A percentile compares a stretch with the other conserved stretches of the same genome.
These are phyloP conservation scores for Mesaphorura yosii DNA, from an alignment of 1,140 invertebrate genomes.

Conservation along the genomic window DNA sequence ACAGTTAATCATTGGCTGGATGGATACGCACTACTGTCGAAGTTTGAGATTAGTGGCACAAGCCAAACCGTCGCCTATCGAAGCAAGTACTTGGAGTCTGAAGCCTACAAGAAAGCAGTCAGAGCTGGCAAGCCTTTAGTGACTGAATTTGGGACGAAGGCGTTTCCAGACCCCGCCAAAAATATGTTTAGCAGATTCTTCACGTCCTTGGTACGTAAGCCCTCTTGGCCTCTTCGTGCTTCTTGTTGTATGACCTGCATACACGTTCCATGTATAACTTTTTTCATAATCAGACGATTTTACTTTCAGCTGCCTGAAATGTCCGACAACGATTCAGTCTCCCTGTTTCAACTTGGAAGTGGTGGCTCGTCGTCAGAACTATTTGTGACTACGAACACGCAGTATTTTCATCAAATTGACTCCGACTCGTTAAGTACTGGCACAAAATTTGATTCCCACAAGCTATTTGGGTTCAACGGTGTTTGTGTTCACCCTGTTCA, in stretches of 20 bases:
- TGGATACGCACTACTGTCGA: slow-evolving; percentile 34
- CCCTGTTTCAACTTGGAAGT: slow-evolving; percentile 36
- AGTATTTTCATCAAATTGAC: slow-evolving; percentile 20
- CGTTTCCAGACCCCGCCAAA: slow-evolving; percentile 37
- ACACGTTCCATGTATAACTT: no score
- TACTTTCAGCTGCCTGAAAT: no score
- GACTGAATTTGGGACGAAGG: slow-evolving; percentile 40
- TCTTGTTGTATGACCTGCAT: no score
- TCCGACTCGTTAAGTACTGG: slow-evolving; percentile 21
- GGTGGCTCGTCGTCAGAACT: slow-evolving; percentile 11
- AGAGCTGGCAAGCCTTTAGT: slow-evolving; percentile 34
- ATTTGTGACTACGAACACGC: slow-evolving; percentile 13
- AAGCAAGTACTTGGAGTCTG: slow-evolving; percentile 35
- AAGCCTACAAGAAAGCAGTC: slow-evolving; percentile 37
- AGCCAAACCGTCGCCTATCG: no score
- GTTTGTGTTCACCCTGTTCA: slow-evolving; percentile 36
- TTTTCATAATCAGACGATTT: no score
- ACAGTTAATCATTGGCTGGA: slow-evolving; percentile 22
- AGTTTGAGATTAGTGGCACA: slow-evolving; percentile 34
- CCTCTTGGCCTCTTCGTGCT: no score
- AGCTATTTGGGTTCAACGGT: slow-evolving; percentile 33
- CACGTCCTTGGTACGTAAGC: neutral
- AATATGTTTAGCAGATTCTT: slow-evolving; percentile 24
- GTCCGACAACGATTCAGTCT: slow-evolving; percentile 38
- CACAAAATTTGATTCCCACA: slow-evolving; percentile 32